A percentile compares a stretch with the other conserved stretches of the same genome.
These are phyloP conservation scores for Hypolimnas misippus DNA, from an alignment of 2,888 invertebrate genomes.

Conservation along the genomic window DNA sequence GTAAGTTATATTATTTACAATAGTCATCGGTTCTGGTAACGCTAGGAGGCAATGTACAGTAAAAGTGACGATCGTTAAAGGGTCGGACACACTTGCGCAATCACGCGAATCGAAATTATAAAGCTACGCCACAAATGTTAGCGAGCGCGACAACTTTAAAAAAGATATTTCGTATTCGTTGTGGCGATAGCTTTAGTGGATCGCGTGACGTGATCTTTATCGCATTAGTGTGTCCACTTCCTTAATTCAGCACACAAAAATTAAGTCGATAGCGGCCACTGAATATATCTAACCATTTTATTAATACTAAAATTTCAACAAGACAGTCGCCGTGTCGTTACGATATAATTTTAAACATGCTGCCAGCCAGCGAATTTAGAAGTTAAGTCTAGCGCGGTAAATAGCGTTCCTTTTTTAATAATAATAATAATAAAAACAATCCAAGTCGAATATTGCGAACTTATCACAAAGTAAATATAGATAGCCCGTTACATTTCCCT, in stretches of 20 bases:
- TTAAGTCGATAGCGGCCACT: conserved; percentile 51
- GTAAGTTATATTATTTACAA: conserved; percentile 66
- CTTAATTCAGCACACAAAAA: conserved; percentile 28
- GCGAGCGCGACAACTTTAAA: no score
- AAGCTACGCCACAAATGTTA: conserved; percentile 31
- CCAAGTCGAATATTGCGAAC: conserved; percentile 68
- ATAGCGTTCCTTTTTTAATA: conserved; percentile 42
- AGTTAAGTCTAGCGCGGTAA: conserved; percentile 64
- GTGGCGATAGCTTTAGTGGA: background rate
- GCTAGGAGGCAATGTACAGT: conserved; percentile 34
- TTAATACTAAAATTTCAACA: conserved; percentile 10
- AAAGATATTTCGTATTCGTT: no score
- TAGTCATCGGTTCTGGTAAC: conserved; percentile 65
- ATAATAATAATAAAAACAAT: conserved; percentile 34
- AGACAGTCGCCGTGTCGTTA: conserved; percentile 58
- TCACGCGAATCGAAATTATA: conserved; percentile 10
- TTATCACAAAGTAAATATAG: conserved; percentile 69
- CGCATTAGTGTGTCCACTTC: background rate
- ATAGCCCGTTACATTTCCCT: conserved; percentile 58
- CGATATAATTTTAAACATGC: conserved; percentile 42
- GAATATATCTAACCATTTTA: conserved; percentile 20
- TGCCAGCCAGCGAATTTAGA: conserved; percentile 44
- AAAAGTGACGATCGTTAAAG: conserved; percentile 7
- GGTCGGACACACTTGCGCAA: background rate
- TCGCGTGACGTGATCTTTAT: background rate